Evolutionary conservation across 2,113 vertebrate species (phyloP).

Genomic region (Alethe diademata): DNA sequence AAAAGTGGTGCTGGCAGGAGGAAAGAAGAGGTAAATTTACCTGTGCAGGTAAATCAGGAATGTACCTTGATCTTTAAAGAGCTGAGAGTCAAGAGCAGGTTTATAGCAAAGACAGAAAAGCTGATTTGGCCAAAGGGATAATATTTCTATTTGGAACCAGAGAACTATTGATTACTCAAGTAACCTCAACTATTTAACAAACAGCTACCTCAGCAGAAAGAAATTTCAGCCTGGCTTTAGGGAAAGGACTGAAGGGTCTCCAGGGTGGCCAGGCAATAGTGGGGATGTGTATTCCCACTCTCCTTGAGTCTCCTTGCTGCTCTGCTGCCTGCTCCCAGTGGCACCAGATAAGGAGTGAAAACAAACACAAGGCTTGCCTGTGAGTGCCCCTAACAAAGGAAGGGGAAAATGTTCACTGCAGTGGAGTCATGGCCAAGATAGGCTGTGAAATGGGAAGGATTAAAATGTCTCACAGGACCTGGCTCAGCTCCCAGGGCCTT

Average conservation of each 20-base stretch:
- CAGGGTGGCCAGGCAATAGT: neutral
- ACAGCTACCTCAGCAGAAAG: neutral
- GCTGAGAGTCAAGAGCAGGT: neutral
- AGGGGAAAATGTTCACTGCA: neutral
- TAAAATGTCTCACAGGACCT: neutral
- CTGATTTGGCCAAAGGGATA: neutral
- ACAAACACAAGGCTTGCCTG: neutral
- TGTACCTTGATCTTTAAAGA: neutral
- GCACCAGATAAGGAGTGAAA: constrained; percentile 12
- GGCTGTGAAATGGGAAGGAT: neutral
- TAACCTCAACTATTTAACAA: constrained; percentile 12
- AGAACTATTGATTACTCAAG: constrained; percentile 22
- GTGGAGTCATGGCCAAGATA: neutral
- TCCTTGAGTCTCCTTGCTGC: neutral
- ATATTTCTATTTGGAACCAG: neutral
- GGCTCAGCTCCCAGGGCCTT: neutral
- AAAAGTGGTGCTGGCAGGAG: neutral
- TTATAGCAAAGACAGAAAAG: neutral
- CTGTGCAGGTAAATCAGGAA: neutral
- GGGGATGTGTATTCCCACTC: neutral
- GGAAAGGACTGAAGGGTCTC: neutral
- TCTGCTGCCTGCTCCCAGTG: neutral
- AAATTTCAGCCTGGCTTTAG: neutral
- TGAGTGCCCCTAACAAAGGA: neutral
- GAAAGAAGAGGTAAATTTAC: neutral